Percentiles rank a stretch among this genome's conserved stretches.
phyloP scores from a whole-genome alignment of 2,113 vertebrate species.

The Sciurus niger region DNA sequence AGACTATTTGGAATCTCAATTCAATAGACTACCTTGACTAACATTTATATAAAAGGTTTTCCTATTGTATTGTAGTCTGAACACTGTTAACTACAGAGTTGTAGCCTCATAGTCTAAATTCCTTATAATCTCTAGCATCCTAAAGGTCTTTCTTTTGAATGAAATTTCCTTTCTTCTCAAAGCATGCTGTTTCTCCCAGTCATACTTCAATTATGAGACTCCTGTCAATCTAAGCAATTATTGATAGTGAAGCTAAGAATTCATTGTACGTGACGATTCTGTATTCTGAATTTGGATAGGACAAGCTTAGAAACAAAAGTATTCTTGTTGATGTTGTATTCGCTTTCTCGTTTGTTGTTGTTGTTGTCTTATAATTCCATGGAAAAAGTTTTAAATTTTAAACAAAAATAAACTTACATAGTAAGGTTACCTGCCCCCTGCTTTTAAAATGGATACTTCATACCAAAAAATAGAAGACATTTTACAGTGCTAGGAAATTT shows the following conservation, averaged over 20 bases:
- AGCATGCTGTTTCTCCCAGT: background rate
- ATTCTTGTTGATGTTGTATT: background rate
- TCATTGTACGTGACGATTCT: background rate
- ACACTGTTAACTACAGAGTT: background rate
- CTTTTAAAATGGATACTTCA: background rate
- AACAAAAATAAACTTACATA: background rate
- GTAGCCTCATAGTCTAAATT: background rate
- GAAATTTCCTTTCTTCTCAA: background rate
- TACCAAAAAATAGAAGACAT: slow-evolving; percentile 17
- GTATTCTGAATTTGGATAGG: background rate
- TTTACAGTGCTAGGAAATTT: background rate
- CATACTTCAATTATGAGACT: background rate
- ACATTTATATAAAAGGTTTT: background rate
- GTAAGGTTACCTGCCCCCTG: background rate
- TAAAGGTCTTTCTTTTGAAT: background rate
- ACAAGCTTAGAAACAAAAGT: slow-evolving; percentile 4
- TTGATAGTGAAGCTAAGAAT: background rate
- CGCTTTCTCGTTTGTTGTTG: background rate
- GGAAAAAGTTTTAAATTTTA: background rate
- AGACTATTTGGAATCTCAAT: background rate
- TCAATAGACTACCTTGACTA: background rate
- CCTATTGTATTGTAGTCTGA: background rate
- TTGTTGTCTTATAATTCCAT: background rate
- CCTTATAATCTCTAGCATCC: background rate
- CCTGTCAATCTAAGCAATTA: background rate